Evolutionary conservation across 2,113 vertebrate species (phyloP).

Genomic region (Glaucidium brasilianum): DNA sequence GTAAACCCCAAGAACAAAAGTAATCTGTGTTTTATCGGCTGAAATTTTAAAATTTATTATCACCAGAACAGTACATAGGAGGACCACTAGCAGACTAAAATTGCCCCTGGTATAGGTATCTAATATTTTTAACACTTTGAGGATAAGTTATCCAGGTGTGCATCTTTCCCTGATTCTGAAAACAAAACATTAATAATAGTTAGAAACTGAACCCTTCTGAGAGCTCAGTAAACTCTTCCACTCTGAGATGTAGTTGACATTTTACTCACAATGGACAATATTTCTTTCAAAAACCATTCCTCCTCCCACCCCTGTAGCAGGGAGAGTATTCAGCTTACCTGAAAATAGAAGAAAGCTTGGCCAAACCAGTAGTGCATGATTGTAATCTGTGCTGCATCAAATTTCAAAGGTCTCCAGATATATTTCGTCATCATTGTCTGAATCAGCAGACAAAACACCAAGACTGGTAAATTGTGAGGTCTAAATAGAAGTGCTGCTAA

Average conservation of each 20-base stretch:
- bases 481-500: slow-evolving; percentile 86
- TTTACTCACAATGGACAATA: background rate
- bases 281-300: background rate
- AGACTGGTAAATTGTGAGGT: slow-evolving; percentile 90
- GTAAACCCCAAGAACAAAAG: background rate
- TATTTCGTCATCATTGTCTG: slow-evolving; percentile 86
- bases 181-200: background rate
- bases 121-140: background rate
- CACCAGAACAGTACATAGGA: background rate
- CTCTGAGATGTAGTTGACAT: background rate
- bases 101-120: background rate
- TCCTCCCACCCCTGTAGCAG: background rate
- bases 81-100: background rate
- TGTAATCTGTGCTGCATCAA: slow-evolving; percentile 84
- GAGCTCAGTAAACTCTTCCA: background rate
- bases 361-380: slow-evolving; percentile 98
- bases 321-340: slow-evolving; percentile 77
- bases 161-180: background rate
- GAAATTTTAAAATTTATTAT: background rate
- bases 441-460: slow-evolving; percentile 85
- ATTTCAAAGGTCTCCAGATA: slow-evolving; percentile 88
- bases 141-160: background rate
- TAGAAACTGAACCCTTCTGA: background rate
- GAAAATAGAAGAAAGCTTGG: slow-evolving; percentile 97
- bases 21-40: background rate